Evolutionary conservation across 2,888 invertebrate species (phyloP), one percentile per base, ranked within the genome.

Genomic region (Caenorhabditis plicata): DNA sequence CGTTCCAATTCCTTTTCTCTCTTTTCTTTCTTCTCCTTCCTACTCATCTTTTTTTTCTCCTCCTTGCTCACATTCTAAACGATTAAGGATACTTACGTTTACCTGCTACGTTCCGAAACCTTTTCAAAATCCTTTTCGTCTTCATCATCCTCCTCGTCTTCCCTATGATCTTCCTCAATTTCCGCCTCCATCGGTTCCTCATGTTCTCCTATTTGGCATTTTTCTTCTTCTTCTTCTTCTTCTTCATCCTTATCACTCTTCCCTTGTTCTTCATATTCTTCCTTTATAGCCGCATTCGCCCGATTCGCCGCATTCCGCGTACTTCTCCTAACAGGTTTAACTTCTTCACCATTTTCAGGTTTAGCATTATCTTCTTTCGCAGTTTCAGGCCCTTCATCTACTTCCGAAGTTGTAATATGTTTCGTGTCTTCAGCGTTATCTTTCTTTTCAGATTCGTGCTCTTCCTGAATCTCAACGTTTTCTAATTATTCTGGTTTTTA

Each of bases 381-480:
- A 17, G 11, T 13, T 40, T 8, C 39, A 39, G 9, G 22, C 23
- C n/a, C n/a, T 25, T n/a, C 13, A 20, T 19, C 36, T 19, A 8
- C 4, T 19, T 36, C 22, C 20, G 7, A n/a, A n/a, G n/a, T 36
- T 4, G 20, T 4, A 19, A 19, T 22, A 20, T 40, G 17, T 15
- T 40, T 15, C 4, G 3, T 15, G 32, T 38, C 46, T 25, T 22
- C 32, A 9, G 40, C 35, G 13, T 45, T 29, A 9, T 33, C 31
- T 31, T 43, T 39, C 15, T 46, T 36, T 5, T 40, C 5, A 4
- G 19, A 15, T 29, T 42, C 3, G n/a, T 29, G 19, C n/a, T 23
- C 19, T 31, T 45, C 19, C 43, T 26, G 15, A 46, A 35, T n/a
- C 17, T 43, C 57, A 4, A 57, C 27, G 7, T 51, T 42, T 25